Evolutionary conservation across 2,888 invertebrate genomes (phyloP).

Genomic region (Tiliacea aurago): DNA sequence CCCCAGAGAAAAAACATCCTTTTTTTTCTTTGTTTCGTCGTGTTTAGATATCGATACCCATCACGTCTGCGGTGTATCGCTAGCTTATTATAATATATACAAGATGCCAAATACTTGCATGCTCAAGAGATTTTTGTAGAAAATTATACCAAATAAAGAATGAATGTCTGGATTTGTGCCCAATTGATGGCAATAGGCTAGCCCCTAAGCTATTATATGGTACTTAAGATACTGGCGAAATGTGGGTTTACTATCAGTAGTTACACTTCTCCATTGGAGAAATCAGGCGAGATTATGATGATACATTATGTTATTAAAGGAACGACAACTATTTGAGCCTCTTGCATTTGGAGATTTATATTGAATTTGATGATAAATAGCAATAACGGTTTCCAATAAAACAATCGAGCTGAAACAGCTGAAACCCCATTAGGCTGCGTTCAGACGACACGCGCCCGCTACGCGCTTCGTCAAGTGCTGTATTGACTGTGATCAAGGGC

Average conservation of each 20-base stretch:
- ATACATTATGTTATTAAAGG: background rate
- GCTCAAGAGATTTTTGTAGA: background rate
- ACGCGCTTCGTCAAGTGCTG: no score
- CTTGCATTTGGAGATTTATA: background rate
- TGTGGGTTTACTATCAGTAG: background rate
- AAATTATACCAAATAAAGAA: background rate
- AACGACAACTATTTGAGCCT: background rate
- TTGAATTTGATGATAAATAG: background rate
- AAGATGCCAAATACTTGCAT: conserved; percentile 3
- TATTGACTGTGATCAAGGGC: no score
- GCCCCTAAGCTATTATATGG: background rate
- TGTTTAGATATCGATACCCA: no score
- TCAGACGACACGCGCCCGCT: no score
- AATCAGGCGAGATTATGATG: background rate
- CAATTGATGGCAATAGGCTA: background rate
- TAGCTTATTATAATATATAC: background rate
- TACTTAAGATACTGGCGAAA: background rate
- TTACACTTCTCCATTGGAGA: background rate
- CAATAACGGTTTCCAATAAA: background rate
- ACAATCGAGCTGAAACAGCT: background rate
- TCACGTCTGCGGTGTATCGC: no score
- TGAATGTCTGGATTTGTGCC: background rate
- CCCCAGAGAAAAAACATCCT: no score
- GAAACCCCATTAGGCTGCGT: no score
- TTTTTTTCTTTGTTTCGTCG: no score